These are phyloP conservation scores for Adelognathus sp. DNA, from an alignment of 2,888 invertebrate species.

Conservation along the genomic window DNA sequence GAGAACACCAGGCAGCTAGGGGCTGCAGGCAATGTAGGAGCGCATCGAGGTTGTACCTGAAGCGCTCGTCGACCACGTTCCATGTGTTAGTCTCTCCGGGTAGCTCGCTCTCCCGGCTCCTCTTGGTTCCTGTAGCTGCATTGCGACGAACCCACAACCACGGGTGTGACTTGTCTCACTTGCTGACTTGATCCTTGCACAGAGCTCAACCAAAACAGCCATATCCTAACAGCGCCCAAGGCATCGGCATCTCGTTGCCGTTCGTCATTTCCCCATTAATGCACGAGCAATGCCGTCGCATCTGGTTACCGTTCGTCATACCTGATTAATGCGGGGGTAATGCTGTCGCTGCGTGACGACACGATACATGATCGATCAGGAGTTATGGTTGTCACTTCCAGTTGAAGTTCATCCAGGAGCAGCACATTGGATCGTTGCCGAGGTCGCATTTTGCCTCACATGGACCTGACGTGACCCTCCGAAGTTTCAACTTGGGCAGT, in stretches of 20 bases:
- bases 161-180: neutral
- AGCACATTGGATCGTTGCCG: too few relatives aligned
- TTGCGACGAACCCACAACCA: neutral
- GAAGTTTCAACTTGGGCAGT: too few relatives aligned
- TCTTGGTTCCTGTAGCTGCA: neutral
- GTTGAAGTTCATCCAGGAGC: too few relatives aligned
- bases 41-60: slow-evolving; percentile 55
- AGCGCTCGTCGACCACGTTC: slow-evolving; percentile 61
- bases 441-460: too few relatives aligned
- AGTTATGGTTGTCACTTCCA: too few relatives aligned
- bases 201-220: neutral
- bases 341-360: too few relatives aligned
- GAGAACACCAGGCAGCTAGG: neutral
- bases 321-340: too few relatives aligned
- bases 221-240: neutral
- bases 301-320: too few relatives aligned
- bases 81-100: slow-evolving; percentile 11
- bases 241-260: slow-evolving; percentile 52
- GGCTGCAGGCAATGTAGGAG: neutral
- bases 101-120: neutral
- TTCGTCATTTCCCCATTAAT: slow-evolving; percentile 74
- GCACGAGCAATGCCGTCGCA: slow-evolving; percentile 71
- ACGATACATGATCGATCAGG: too few relatives aligned
- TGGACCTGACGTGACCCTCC: too few relatives aligned
- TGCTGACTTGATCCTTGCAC: neutral